A percentile compares a stretch with the other conserved stretches of the same genome.
phyloP scores from a whole-genome alignment of 2,113 vertebrate species.

The Micronycteris hirsuta region DNA sequence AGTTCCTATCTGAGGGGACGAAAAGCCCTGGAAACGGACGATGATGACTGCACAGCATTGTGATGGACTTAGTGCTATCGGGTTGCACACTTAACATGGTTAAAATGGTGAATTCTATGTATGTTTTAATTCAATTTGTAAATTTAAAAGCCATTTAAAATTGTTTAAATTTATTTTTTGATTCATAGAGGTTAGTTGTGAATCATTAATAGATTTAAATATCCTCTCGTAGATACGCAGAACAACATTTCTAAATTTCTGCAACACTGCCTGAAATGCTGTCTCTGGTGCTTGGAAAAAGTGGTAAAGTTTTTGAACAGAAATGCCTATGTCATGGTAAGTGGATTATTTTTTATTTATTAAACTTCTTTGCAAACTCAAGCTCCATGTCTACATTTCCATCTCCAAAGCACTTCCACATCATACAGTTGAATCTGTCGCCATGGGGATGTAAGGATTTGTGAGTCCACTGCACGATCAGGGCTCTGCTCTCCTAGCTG shows the following conservation, averaged over 20 bases:
- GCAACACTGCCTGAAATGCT: conserved; percentile 93
- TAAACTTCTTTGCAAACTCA: not conserved
- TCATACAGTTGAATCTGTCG: not conserved
- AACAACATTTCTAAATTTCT: conserved; percentile 87
- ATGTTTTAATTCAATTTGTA: not conserved
- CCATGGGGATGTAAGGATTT: not conserved
- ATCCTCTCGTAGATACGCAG: conserved; percentile 82
- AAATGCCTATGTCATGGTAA: conserved; percentile 98
- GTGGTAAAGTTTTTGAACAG: conserved; percentile 96
- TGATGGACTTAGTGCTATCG: not conserved
- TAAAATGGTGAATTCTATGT: not conserved
- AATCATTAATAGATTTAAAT: not conserved
- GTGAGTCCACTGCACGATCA: not conserved
- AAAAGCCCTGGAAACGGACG: not conserved
- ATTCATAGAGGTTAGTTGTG: not conserved
- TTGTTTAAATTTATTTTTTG: not conserved
- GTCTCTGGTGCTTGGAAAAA: conserved; percentile 98
- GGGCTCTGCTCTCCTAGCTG: not conserved
- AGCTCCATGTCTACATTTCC: not conserved
- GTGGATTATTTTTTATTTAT: conserved; percentile 54
- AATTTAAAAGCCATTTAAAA: not conserved
- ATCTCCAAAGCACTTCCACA: not conserved
- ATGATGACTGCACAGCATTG: not conserved
- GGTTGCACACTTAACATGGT: not conserved
- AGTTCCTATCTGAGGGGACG: not conserved